These are phyloP conservation scores for Phalloptychus januarius DNA, from an alignment of 2,797 vertebrate species.

Conservation along the genomic window DNA sequence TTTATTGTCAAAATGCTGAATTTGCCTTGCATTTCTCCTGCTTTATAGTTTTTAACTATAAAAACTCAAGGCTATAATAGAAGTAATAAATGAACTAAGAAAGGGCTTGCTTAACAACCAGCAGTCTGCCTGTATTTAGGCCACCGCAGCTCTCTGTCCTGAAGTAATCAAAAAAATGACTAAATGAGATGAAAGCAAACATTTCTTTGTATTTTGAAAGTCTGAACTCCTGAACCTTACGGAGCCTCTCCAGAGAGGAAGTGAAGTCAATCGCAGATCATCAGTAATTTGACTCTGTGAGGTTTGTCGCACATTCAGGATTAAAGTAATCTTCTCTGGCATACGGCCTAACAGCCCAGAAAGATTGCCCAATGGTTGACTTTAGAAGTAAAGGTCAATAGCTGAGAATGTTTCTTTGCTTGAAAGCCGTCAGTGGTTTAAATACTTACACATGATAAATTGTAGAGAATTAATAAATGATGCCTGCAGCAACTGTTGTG, in stretches of 20 bases:
- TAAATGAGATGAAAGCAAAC: conserved; percentile 41
- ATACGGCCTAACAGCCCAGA: conserved; percentile 28
- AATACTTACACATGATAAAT: not conserved
- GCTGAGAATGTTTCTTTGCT: not conserved
- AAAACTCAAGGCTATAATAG: not conserved
- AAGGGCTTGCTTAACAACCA: not conserved
- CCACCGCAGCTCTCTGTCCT: conserved; percentile 26
- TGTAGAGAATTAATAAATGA: not conserved
- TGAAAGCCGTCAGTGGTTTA: not conserved
- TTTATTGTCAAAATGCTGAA: not conserved
- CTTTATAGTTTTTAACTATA: not conserved
- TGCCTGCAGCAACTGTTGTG: not conserved
- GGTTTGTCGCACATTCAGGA: conserved; percentile 65
- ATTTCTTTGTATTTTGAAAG: conserved; percentile 40
- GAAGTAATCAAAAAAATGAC: conserved; percentile 44
- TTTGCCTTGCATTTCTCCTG: not conserved
- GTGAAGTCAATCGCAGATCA: conserved; percentile 24
- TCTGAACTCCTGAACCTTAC: conserved; percentile 16
- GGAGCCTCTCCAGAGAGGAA: conserved; percentile 8
- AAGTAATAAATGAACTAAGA: not conserved
- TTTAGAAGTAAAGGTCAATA: conserved; percentile 19
- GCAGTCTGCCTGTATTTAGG: conserved; percentile 8
- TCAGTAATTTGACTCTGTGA: conserved; percentile 55
- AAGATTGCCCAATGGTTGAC: conserved; percentile 20
- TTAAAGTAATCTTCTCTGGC: conserved; percentile 54